Conservation (phyloP, 2,797 vertebrate genomes). For the Cossypha niveicapilla region DNA sequence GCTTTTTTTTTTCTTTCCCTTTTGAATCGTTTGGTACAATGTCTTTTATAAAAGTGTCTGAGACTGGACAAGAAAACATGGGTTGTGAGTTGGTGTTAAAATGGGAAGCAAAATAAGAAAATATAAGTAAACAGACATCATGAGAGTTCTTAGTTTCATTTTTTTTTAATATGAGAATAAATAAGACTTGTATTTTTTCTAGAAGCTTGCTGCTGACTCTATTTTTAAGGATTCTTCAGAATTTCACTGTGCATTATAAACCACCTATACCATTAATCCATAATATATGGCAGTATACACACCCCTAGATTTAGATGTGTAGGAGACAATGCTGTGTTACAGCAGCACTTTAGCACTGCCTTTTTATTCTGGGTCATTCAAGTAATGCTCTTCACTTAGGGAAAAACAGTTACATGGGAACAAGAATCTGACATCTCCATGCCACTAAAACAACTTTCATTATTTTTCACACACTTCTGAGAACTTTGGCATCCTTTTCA, state of each 20-base stretch:
- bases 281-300: neutral
- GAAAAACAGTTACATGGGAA: neutral
- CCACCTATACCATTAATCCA: neutral
- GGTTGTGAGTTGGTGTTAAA: neutral
- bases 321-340: neutral
- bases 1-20: neutral
- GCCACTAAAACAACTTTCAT: neutral
- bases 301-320: neutral
- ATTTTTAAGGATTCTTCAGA: neutral
- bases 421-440: neutral
- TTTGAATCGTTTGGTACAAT: neutral
- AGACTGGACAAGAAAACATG: neutral
- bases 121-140: neutral
- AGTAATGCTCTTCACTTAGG: neutral
- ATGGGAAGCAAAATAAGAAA: neutral
- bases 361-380: neutral
- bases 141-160: neutral
- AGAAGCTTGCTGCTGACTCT: neutral
- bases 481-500: neutral
- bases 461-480: neutral
- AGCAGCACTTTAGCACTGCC: neutral
- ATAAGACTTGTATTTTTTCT: neutral
- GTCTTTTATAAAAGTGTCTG: neutral
- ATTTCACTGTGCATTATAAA: neutral
- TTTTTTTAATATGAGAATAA: neutral